These are phyloP conservation scores for Phthorimaea operculella DNA, from an alignment of 1,140 invertebrate genomes.

Conservation along the genomic window DNA sequence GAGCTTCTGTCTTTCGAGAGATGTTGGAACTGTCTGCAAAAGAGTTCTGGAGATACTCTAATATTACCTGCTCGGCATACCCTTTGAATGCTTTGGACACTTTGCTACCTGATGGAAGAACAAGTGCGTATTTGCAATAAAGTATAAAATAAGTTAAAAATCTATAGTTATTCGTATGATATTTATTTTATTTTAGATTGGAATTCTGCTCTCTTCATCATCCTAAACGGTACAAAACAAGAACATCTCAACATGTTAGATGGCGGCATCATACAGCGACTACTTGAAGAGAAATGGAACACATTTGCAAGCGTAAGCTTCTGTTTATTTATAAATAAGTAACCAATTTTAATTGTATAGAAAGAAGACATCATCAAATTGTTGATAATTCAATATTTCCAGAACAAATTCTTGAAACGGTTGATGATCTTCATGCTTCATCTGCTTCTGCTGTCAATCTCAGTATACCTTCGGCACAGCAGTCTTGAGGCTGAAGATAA, in stretches of 20 bases:
- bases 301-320: slow-evolving; percentile 90
- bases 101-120: slow-evolving; percentile 90
- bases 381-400: slow-evolving; percentile 36
- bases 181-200: slow-evolving; percentile 76
- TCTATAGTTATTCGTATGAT: not conserved
- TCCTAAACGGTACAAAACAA: slow-evolving; percentile 95
- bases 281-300: slow-evolving; percentile 99
- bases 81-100: slow-evolving; percentile 96
- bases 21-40: slow-evolving; percentile 96
- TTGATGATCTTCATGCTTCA: slow-evolving; percentile 89
- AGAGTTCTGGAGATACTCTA: slow-evolving; percentile 99
- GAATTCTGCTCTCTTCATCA: slow-evolving; percentile 98
- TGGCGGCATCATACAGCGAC: slow-evolving; percentile 95
- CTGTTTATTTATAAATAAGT: too few species aligned
- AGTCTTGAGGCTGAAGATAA: slow-evolving; percentile 58
- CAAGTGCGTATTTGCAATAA: slow-evolving; percentile 75
- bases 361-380: not conserved
- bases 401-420: slow-evolving; percentile 93
- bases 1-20: slow-evolving; percentile 95
- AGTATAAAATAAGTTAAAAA: too few species aligned
- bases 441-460: slow-evolving; percentile 86
- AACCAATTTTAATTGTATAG: too few species aligned
- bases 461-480: slow-evolving; percentile 88
- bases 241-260: slow-evolving; percentile 99
- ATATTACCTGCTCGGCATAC: slow-evolving; percentile 99